phyloP scores from a whole-genome alignment of 2,113 vertebrate genomes.

The Cyphomyrus discorhynchus region DNA sequence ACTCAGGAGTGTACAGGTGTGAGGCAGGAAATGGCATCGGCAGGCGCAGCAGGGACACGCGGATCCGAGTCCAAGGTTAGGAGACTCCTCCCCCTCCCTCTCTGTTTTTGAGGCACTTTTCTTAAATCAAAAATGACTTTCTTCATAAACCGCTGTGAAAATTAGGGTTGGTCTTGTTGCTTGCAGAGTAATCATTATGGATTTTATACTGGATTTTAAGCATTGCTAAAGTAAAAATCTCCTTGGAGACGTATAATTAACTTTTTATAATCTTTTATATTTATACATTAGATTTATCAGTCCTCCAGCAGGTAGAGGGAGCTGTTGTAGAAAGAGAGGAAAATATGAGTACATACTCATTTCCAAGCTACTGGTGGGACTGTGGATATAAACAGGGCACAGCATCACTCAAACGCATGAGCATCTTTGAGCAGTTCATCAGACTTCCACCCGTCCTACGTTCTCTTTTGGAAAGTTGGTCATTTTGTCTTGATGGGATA shows the following conservation, averaged over 20 bases:
- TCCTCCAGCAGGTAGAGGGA: background rate
- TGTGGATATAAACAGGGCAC: background rate
- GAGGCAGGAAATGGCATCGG: constrained; percentile 87
- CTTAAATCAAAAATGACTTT: background rate
- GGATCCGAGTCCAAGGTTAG: constrained; percentile 88
- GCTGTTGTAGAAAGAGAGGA: background rate
- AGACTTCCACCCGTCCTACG: constrained; percentile 27
- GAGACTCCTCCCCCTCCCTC: background rate
- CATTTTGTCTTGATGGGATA: constrained; percentile 50
- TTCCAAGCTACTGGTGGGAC: background rate
- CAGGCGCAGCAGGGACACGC: constrained; percentile 81
- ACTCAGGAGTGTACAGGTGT: constrained; percentile 88
- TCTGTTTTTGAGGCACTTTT: background rate
- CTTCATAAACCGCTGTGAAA: background rate
- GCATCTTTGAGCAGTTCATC: background rate
- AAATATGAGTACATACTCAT: background rate
- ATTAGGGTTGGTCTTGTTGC: background rate
- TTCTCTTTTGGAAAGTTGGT: constrained; percentile 24
- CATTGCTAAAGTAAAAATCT: background rate
- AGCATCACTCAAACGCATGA: background rate
- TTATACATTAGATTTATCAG: background rate
- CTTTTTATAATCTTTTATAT: background rate
- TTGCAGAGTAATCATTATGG: background rate
- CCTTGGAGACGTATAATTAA: background rate
- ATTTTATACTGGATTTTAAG: background rate